Evolutionary conservation across 1,140 invertebrate genomes (phyloP).

Genomic region (Ostrea edulis): DNA sequence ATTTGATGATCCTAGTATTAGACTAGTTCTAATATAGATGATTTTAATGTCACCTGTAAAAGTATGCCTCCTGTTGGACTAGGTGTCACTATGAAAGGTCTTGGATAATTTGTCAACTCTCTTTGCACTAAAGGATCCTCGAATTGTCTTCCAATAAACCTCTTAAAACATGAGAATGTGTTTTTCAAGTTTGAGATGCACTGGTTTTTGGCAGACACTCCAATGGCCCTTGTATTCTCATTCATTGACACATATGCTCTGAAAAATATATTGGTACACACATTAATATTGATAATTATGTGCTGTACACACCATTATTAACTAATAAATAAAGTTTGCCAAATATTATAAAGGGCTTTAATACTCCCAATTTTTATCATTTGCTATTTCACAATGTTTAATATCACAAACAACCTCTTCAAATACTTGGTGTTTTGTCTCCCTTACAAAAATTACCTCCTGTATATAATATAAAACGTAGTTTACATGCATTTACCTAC

Average conservation of each 20-base stretch:
- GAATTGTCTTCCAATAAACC: conserved; percentile 91
- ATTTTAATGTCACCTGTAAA: conserved; percentile 57
- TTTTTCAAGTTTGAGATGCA: conserved; percentile 98
- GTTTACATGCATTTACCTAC: too few relatives aligned
- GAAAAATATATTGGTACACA: conserved; percentile 71
- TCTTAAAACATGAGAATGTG: conserved; percentile 95
- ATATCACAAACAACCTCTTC: too few relatives aligned
- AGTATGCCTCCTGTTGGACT: conserved; percentile 83
- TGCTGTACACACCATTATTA: too few relatives aligned
- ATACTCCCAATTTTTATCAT: too few relatives aligned
- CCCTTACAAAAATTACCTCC: too few relatives aligned
- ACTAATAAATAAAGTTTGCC: too few relatives aligned
- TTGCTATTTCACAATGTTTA: too few relatives aligned
- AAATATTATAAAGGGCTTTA: too few relatives aligned
- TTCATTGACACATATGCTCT: conserved; percentile 98
- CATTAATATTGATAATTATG: background rate
- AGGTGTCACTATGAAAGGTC: conserved; percentile 88
- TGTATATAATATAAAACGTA: too few relatives aligned
- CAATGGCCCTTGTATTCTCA: conserved; percentile 93
- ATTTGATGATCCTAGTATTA: too few relatives aligned
- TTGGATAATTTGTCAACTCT: conserved; percentile 84
- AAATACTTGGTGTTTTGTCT: too few relatives aligned
- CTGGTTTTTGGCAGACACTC: conserved; percentile 97
- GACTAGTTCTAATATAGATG: background rate
- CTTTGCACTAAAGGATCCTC: conserved; percentile 91